Conservation (phyloP, 2,797 vertebrate species). For the Stomatorhinus walkeri region DNA sequence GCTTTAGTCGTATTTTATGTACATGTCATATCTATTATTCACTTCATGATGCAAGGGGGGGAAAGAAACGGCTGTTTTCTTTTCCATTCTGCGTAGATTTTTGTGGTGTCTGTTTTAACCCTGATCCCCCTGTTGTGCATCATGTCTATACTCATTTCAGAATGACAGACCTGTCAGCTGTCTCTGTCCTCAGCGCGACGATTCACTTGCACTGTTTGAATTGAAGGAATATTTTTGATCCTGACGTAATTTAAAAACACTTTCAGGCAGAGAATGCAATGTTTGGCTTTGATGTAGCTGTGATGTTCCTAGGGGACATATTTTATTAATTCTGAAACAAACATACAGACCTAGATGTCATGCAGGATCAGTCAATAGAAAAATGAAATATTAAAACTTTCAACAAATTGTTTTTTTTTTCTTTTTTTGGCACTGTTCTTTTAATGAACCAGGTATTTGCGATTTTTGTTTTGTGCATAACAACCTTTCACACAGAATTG, state of each 20-base stretch:
- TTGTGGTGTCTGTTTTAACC: neutral
- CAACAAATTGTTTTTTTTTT: constrained; percentile 44
- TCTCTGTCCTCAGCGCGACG: neutral
- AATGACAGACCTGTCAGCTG: neutral
- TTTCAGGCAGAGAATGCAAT: constrained; percentile 65
- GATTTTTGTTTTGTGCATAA: neutral
- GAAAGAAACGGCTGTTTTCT: neutral
- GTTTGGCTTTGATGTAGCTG: constrained; percentile 58
- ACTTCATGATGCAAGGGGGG: neutral
- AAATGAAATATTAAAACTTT: constrained; percentile 39
- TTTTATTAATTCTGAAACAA: constrained; percentile 38
- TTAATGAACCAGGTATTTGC: constrained; percentile 41
- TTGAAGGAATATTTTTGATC: neutral
- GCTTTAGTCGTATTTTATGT: constrained; percentile 12
- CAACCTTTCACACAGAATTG: neutral
- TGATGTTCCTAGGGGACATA: constrained; percentile 51
- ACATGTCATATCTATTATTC: neutral
- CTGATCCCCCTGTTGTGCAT: neutral
- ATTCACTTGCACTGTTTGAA: neutral
- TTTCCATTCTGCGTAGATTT: neutral
- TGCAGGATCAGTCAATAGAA: constrained; percentile 63
- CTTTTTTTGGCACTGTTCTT: constrained; percentile 61
- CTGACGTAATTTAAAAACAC: constrained; percentile 46
- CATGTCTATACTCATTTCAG: neutral
- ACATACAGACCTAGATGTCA: constrained; percentile 60